A percentile compares a stretch with the other conserved stretches of the same genome.
Conservation (phyloP, 35 echinoderm and acorn worm species). For the Stichopus chloronotus region DNA sequence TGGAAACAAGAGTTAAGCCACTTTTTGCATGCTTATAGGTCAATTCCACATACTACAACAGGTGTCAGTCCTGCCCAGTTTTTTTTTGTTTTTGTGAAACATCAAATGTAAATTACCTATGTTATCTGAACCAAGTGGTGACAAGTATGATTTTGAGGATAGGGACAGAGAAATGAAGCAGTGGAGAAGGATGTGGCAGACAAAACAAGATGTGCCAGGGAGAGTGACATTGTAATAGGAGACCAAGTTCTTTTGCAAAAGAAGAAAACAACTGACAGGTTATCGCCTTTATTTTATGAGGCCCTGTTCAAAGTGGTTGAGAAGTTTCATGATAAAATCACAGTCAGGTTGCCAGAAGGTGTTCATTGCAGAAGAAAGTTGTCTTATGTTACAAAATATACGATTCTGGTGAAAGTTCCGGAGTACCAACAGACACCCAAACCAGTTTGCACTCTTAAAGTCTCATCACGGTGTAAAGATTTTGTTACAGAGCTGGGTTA, state of each 20-base stretch:
- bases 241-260: neutral
- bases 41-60: slow-evolving; percentile 20
- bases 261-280: neutral
- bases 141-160: neutral
- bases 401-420: neutral
- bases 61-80: neutral
- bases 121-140: neutral
- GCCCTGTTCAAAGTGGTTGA: neutral
- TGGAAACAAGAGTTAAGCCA: neutral
- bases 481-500: no score
- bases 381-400: neutral
- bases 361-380: slow-evolving; percentile 14
- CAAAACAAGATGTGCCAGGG: neutral
- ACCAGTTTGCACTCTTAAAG: no score
- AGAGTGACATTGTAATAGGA: neutral
- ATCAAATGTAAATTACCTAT: neutral
- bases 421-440: no score
- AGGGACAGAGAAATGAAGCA: slow-evolving; percentile 4
- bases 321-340: neutral
- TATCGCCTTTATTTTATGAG: neutral
- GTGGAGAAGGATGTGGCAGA: neutral
- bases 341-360: neutral
- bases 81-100: neutral
- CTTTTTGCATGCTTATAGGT: neutral
- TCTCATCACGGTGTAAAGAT: no score